phyloP scores from a whole-genome alignment of 1,140 invertebrate species.

The Ceratina australensis region DNA sequence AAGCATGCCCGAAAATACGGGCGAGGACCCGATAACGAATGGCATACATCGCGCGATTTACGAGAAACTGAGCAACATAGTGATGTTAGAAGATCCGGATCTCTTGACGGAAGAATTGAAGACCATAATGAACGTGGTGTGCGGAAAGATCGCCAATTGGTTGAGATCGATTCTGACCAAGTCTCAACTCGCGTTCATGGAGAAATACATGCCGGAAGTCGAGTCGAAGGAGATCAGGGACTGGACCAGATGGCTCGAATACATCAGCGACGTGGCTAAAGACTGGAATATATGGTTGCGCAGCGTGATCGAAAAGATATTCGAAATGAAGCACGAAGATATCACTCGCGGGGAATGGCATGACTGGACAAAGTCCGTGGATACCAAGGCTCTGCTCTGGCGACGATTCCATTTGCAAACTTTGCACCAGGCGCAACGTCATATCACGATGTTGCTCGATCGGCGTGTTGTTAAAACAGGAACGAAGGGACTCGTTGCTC shows the following conservation, averaged over 20 bases:
- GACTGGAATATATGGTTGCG: conserved; percentile 66
- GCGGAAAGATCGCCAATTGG: conserved; percentile 70
- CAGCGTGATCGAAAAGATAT: conserved; percentile 51
- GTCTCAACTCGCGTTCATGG: conserved; percentile 53
- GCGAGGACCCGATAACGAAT: conserved; percentile 56
- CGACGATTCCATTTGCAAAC: conserved; percentile 63
- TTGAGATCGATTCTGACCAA: conserved; percentile 59
- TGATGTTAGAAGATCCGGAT: conserved; percentile 45
- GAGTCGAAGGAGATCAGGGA: conserved; percentile 62
- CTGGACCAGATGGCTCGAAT: conserved; percentile 62
- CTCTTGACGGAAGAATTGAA: conserved; percentile 47
- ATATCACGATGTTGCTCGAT: conserved; percentile 56
- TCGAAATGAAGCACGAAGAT: conserved; percentile 46
- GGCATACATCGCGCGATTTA: conserved; percentile 65
- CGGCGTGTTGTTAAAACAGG: conserved; percentile 62
- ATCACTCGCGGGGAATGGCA: conserved; percentile 61
- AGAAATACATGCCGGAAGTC: conserved; percentile 53
- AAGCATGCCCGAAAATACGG: conserved; percentile 46
- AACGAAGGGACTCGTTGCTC: conserved; percentile 11
- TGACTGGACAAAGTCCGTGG: conserved; percentile 64
- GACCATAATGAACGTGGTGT: conserved; percentile 63
- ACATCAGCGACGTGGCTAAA: conserved; percentile 51
- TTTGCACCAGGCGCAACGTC: conserved; percentile 62
- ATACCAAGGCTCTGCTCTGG: conserved; percentile 58
- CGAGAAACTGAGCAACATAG: conserved; percentile 55